These are phyloP conservation scores for Chymomyza amoena DNA, from an alignment of 2,888 invertebrate species.

Conservation along the genomic window DNA sequence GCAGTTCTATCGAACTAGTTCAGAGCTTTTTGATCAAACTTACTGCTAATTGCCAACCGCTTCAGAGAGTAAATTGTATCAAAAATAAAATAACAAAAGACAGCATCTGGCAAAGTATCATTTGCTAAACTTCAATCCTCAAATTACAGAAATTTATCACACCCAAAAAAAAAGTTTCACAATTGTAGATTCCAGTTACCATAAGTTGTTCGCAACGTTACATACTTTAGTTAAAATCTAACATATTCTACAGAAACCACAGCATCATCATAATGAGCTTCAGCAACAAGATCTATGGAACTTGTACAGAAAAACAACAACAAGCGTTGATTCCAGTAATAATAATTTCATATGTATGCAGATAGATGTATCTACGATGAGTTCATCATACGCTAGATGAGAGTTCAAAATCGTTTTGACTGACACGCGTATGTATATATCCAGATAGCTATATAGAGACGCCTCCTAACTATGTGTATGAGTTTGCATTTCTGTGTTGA, in stretches of 20 bases:
- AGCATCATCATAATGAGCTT: neutral
- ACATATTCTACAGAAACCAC: neutral
- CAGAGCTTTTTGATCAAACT: no score
- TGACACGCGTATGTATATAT: slow-evolving; percentile 42
- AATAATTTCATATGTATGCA: slow-evolving; percentile 11
- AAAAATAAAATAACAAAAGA: no score
- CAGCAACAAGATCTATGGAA: neutral
- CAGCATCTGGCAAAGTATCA: no score
- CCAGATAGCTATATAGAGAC: neutral
- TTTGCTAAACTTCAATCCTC: no score
- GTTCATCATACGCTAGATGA: slow-evolving; percentile 58
- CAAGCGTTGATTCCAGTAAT: neutral
- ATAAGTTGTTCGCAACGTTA: neutral
- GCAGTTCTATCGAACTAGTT: no score
- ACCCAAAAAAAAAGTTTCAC: no score
- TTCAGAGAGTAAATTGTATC: no score
- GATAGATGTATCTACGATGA: slow-evolving; percentile 32
- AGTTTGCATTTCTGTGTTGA: neutral
- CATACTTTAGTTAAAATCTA: neutral
- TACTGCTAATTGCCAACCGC: no score
- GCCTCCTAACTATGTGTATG: neutral
- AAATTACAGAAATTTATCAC: no score
- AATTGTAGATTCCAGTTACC: no score
- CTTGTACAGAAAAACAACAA: neutral
- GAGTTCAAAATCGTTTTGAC: slow-evolving; percentile 51